Conservation (phyloP, 2,113 vertebrate genomes). For the Prionailurus viverrinus region DNA sequence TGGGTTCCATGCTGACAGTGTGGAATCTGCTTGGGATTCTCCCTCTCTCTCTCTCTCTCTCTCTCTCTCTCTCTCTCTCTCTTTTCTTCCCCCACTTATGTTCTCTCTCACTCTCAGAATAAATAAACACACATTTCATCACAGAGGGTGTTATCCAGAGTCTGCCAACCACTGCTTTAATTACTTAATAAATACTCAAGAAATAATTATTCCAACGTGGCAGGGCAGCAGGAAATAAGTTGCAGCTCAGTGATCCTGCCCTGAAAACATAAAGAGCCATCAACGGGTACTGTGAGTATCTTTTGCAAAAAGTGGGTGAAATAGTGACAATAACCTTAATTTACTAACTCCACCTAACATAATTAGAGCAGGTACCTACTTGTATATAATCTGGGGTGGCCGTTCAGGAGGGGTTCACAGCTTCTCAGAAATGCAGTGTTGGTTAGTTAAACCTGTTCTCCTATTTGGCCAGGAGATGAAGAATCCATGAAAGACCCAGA, state of each 20-base stretch:
- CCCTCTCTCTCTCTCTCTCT: too few species aligned
- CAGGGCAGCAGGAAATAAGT: conserved; percentile 44
- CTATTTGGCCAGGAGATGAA: not conserved
- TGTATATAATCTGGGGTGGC: not conserved
- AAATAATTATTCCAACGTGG: conserved; percentile 57
- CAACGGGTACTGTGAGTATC: not conserved
- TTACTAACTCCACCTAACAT: conserved; percentile 49
- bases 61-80: too few species aligned
- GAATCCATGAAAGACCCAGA: not conserved
- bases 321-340: conserved; percentile 14
- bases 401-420: not conserved
- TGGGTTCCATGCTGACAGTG: too few species aligned
- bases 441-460: not conserved
- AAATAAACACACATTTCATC: not conserved
- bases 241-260: not conserved
- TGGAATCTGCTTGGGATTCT: too few species aligned
- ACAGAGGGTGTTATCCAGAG: conserved; percentile 31
- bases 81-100: too few species aligned
- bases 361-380: conserved; percentile 19
- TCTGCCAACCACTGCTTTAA: conserved; percentile 56
- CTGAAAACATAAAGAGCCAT: not conserved
- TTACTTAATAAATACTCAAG: conserved; percentile 64
- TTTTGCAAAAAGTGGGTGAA: conserved; percentile 59
- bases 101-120: too few species aligned
- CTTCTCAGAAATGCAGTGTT: not conserved